Conservation (phyloP, 2,888 invertebrate genomes). For the Chymomyza fuscimana region DNA sequence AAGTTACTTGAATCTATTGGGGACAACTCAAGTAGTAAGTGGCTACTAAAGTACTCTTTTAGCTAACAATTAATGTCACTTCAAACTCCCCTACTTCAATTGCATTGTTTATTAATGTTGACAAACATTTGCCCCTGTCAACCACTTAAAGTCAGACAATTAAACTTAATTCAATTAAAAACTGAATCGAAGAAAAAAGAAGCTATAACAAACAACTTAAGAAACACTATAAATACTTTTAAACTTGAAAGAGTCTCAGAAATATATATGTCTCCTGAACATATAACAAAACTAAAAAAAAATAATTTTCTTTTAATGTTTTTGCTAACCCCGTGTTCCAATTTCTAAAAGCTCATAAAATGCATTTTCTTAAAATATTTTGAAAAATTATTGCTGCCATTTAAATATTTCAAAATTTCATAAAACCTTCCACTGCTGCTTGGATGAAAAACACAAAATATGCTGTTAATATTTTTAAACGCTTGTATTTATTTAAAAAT, state of each 20-base stretch:
- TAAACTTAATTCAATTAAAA: neutral
- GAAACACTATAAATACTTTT: neutral
- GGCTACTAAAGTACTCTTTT: neutral
- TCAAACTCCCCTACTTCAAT: neutral
- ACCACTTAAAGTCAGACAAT: neutral
- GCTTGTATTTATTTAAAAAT: conserved; percentile 41
- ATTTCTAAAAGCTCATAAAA: neutral
- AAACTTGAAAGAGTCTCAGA: neutral
- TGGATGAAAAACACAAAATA: neutral
- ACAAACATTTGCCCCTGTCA: neutral
- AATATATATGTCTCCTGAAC: neutral
- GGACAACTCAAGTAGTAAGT: neutral
- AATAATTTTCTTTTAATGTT: neutral
- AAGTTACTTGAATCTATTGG: no score
- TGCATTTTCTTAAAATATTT: neutral
- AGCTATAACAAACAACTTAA: neutral
- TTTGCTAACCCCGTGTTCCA: no score
- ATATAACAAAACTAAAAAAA: neutral
- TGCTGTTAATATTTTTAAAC: neutral
- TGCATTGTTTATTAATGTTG: neutral
- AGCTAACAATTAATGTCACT: neutral
- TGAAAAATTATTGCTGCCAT: neutral
- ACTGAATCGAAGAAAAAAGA: neutral
- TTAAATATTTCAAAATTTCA: neutral
- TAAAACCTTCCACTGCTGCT: neutral